Evolutionary conservation across 2,797 vertebrate species (phyloP).

Genomic region (Lates japonicus): DNA sequence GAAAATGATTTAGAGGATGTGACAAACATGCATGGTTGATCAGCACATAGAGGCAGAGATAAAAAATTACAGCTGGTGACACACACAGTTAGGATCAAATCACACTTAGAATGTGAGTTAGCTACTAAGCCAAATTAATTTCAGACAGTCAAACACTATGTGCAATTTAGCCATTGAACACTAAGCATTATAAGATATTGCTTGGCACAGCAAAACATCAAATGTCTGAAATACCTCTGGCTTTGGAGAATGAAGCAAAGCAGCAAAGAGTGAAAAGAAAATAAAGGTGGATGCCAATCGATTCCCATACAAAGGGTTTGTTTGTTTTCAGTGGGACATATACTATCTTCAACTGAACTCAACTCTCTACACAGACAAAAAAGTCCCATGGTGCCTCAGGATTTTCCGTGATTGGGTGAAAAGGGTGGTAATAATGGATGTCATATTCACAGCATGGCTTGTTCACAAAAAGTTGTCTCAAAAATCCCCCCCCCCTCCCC

Average conservation of each 20-base stretch:
- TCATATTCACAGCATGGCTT: conserved; percentile 49
- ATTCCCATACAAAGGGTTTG: conserved; percentile 23
- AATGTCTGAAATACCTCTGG: conserved; percentile 34
- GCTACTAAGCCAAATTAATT: conserved; percentile 48
- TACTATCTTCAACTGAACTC: conserved; percentile 16
- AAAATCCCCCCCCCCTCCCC: too few relatives aligned
- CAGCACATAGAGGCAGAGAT: conserved; percentile 41
- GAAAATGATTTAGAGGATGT: conserved; percentile 8
- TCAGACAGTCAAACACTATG: conserved; percentile 28
- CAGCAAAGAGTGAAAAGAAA: not conserved
- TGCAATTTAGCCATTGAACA: not conserved
- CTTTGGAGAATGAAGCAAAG: not conserved
- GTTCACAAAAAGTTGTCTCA: conserved; percentile 2
- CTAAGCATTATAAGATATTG: too few relatives aligned
- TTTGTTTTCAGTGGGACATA: conserved; percentile 28
- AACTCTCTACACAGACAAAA: conserved; percentile 13
- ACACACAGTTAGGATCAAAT: conserved; percentile 18
- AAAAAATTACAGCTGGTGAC: conserved; percentile 25
- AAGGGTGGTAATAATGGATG: conserved; percentile 16
- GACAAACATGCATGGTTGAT: conserved; percentile 51
- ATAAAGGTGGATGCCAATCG: not conserved
- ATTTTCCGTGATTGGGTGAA: conserved; percentile 49
- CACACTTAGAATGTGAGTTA: conserved; percentile 12
- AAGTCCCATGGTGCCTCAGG: conserved; percentile 21
- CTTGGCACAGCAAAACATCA: not conserved